Conservation (phyloP, 2,888 invertebrate genomes). For the Drosophila imparisetae region DNA sequence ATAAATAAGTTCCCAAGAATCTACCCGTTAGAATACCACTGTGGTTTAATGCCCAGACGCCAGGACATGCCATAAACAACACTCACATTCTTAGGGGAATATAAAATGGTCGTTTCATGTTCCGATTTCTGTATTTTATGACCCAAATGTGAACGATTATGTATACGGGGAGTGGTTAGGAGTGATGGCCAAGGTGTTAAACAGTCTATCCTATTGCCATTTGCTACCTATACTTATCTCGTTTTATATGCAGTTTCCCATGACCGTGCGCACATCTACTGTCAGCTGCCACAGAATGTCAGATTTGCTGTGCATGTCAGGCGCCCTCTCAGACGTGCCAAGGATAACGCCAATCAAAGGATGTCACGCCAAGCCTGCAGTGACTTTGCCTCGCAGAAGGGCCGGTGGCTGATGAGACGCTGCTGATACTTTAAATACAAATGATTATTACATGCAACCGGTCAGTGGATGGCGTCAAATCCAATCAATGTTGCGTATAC, state of each 20-base stretch:
- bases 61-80: slow-evolving; percentile 18
- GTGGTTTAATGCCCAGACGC: slow-evolving; percentile 23
- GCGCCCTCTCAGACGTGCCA: slow-evolving; percentile 66
- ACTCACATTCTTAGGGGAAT: slow-evolving; percentile 28
- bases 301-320: slow-evolving; percentile 73
- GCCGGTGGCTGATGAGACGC: background rate
- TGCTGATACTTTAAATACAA: slow-evolving; percentile 51
- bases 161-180: slow-evolving; percentile 33
- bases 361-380: slow-evolving; percentile 41
- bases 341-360: slow-evolving; percentile 65
- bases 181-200: slow-evolving; percentile 33
- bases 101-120: slow-evolving; percentile 54
- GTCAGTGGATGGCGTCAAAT: slow-evolving; percentile 66
- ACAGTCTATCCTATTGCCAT: slow-evolving; percentile 25
- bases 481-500: slow-evolving; percentile 76
- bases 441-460: slow-evolving; percentile 60
- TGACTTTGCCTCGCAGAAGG: background rate
- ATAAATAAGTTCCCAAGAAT: background rate
- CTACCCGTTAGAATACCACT: slow-evolving; percentile 11
- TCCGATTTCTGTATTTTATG: slow-evolving; percentile 67
- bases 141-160: slow-evolving; percentile 65
- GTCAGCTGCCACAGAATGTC: slow-evolving; percentile 74
- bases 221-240: slow-evolving; percentile 9
- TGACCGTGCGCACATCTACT: slow-evolving; percentile 32
- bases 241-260: slow-evolving; percentile 39